Evolutionary conservation across 2,113 vertebrate species (phyloP).

Genomic region (Puffinus mauretanicus): DNA sequence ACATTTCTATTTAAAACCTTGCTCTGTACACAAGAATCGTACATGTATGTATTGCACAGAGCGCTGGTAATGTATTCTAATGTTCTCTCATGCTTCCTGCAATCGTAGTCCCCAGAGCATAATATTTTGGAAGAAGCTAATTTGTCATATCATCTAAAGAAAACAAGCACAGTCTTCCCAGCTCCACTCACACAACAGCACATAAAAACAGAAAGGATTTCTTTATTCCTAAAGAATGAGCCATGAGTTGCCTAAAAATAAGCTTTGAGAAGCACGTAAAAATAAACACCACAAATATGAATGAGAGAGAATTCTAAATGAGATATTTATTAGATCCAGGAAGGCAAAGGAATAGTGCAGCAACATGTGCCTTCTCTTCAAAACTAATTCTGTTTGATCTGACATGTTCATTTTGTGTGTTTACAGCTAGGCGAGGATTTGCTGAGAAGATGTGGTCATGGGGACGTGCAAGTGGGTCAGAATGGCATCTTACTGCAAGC

Average conservation of each 20-base stretch:
- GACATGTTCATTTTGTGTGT: neutral
- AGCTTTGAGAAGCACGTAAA: neutral
- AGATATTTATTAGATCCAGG: neutral
- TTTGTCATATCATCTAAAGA: slow-evolving; percentile 30
- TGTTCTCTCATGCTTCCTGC: neutral
- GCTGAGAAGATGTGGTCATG: neutral
- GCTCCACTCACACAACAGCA: neutral
- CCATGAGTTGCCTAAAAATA: neutral
- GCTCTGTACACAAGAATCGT: neutral
- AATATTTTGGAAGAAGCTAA: slow-evolving; percentile 34
- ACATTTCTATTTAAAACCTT: neutral
- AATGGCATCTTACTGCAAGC: neutral
- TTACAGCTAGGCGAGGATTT: neutral
- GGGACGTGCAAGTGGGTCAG: neutral
- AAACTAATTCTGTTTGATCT: slow-evolving; percentile 15
- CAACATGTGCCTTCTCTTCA: neutral
- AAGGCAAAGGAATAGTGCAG: slow-evolving; percentile 25
- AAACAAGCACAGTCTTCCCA: slow-evolving; percentile 9
- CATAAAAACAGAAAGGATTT: neutral
- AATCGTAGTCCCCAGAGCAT: neutral
- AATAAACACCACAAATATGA: neutral
- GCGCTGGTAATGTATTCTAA: neutral
- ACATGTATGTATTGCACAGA: neutral
- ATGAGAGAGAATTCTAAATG: slow-evolving; percentile 25
- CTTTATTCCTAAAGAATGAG: slow-evolving; percentile 3